A percentile compares a stretch with the other conserved stretches of the same genome.
phyloP scores from a whole-genome alignment of 1,140 invertebrate genomes.

The Agrypnia vestita region DNA sequence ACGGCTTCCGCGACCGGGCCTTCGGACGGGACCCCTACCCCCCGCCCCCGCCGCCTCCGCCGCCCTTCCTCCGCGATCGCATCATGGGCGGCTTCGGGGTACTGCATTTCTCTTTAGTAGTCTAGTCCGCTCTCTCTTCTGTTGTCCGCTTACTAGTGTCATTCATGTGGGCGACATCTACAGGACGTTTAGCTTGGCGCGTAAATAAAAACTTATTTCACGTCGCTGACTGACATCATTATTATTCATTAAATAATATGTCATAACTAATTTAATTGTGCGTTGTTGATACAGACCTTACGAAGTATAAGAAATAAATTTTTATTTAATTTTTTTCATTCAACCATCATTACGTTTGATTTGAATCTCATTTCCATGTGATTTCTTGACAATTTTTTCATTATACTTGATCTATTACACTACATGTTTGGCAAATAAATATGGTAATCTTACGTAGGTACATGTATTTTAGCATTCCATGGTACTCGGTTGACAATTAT shows the following conservation, averaged over 20 bases:
- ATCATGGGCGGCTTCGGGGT: constrained; percentile 90
- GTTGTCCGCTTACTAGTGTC: no score
- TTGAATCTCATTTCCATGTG: constrained; percentile 43
- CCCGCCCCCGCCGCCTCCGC: constrained; percentile 84
- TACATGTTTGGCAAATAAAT: no score
- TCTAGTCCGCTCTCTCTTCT: constrained; percentile 48
- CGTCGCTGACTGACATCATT: constrained; percentile 24
- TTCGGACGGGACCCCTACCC: constrained; percentile 88
- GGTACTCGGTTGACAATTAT: no score
- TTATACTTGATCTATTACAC: no score
- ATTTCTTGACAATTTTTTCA: not conserved
- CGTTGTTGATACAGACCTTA: not conserved
- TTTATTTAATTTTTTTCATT: constrained; percentile 39
- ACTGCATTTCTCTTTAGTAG: constrained; percentile 69
- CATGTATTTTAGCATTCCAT: no score
- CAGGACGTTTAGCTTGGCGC: constrained; percentile 24
- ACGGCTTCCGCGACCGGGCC: constrained; percentile 86
- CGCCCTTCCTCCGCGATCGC: constrained; percentile 88
- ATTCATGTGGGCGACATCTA: not conserved
- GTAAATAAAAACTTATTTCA: constrained; percentile 42
- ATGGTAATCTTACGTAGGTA: no score
- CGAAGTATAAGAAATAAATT: constrained; percentile 27
- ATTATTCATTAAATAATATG: no score
- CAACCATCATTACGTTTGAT: constrained; percentile 27
- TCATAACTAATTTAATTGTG: constrained; percentile 4